Percentiles rank a stretch among this genome's conserved stretches.
Conservation (phyloP, 2,888 invertebrate genomes). For the Hololepta plana region DNA sequence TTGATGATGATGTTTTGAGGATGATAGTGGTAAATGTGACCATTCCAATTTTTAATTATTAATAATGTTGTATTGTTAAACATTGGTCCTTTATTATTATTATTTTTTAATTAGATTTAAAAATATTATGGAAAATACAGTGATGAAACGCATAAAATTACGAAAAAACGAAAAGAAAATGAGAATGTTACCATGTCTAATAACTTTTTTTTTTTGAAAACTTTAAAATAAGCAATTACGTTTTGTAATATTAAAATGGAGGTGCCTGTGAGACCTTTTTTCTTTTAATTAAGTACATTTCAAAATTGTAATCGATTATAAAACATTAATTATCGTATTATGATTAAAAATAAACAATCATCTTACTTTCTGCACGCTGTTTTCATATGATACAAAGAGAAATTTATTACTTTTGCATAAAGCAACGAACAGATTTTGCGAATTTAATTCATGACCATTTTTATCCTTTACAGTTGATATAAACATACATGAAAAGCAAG, state of each 20-base stretch:
- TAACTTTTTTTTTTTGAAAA: too few species aligned
- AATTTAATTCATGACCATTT: too few species aligned
- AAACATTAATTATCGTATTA: too few species aligned
- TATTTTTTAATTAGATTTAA: conserved; percentile 6
- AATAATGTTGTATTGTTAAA: conserved; percentile 18
- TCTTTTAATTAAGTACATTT: conserved; percentile 9
- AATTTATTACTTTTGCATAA: too few species aligned
- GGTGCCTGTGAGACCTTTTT: conserved; percentile 18
- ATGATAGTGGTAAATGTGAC: conserved; percentile 5
- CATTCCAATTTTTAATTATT: conserved; percentile 9
- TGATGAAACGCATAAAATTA: not conserved
- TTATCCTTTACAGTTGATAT: too few species aligned
- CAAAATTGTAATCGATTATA: too few species aligned
- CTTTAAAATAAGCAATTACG: too few species aligned
- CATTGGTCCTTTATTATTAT: conserved; percentile 15
- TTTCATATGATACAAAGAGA: conserved; percentile 11
- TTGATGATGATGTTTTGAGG: conserved; percentile 1
- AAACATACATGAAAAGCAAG: too few species aligned
- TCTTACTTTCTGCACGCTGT: conserved; percentile 13
- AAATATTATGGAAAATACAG: conserved; percentile 5
- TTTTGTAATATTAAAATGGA: too few species aligned
- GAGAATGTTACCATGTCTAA: conserved; percentile 23
- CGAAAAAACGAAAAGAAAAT: conserved; percentile 5
- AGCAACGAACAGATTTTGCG: too few species aligned
- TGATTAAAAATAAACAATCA: too few species aligned